These are phyloP conservation scores for Charaxes varanes DNA, from an alignment of 1,140 invertebrate genomes.

Conservation along the genomic window DNA sequence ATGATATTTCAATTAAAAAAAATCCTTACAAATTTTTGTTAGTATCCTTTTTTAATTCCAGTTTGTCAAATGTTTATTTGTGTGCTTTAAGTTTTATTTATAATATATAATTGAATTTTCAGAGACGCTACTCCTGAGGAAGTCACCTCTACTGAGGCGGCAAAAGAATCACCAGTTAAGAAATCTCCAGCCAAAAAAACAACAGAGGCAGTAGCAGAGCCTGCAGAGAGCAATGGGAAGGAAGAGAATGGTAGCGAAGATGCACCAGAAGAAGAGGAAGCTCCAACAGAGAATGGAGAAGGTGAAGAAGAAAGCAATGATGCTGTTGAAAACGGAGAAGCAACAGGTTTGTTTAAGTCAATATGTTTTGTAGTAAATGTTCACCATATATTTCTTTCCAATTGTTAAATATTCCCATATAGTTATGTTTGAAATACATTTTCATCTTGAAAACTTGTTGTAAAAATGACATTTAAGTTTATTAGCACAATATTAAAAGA, in stretches of 20 bases:
- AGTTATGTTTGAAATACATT: not conserved
- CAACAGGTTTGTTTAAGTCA: conserved; percentile 72
- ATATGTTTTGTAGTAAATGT: no score
- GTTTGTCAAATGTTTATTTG: no score
- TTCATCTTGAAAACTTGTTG: no score
- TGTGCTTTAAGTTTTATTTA: no score
- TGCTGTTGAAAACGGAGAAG: conserved; percentile 77
- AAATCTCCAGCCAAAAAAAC: conserved; percentile 66
- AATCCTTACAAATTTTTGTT: no score
- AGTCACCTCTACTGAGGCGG: conserved; percentile 53
- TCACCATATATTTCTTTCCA: not conserved
- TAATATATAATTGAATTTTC: conserved; percentile 24
- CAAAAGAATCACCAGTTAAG: conserved; percentile 66
- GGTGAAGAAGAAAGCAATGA: conserved; percentile 74
- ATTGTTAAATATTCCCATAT: not conserved
- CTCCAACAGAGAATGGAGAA: conserved; percentile 71
- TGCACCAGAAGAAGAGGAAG: conserved; percentile 38
- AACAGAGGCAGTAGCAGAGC: conserved; percentile 63
- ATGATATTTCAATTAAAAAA: no score
- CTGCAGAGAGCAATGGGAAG: conserved; percentile 74
- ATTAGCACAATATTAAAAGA: not conserved
- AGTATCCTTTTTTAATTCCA: no score
- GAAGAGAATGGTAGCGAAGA: conserved; percentile 73
- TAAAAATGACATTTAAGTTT: no score
- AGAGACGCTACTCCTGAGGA: conserved; percentile 58